phyloP scores from a whole-genome alignment of 2,113 vertebrate species.

The Urocolius indicus region DNA sequence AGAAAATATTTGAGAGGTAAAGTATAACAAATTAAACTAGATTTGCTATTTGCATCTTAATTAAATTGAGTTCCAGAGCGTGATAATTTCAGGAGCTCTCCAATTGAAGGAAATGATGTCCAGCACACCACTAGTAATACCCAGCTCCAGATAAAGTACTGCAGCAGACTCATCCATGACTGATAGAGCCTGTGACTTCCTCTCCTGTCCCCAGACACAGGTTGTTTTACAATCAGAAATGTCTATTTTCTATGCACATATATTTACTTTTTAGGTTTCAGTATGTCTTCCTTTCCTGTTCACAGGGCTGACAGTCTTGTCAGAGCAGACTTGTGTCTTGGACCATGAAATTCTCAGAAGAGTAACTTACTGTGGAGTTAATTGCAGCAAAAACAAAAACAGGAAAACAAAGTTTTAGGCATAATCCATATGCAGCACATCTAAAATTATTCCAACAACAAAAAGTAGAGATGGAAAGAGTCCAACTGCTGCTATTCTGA shows the following conservation, averaged over 20 bases:
- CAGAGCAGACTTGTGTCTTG: background rate
- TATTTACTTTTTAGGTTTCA: background rate
- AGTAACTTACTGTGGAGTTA: background rate
- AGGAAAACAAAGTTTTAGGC: background rate
- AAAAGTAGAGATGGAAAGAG: background rate
- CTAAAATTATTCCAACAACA: conserved; percentile 36
- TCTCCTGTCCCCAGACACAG: background rate
- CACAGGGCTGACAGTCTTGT: background rate
- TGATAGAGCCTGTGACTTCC: background rate
- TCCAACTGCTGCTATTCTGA: conserved; percentile 15
- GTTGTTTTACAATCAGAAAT: accelerated
- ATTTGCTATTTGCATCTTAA: background rate
- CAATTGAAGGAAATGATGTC: background rate
- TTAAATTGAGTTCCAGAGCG: background rate
- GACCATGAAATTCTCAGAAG: background rate
- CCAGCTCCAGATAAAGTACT: background rate
- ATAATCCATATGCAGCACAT: background rate
- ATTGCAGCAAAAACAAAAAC: background rate
- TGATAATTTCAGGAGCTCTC: background rate
- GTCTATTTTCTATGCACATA: accelerated
- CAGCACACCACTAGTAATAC: accelerated
- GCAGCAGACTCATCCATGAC: accelerated
- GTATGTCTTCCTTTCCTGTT: background rate
- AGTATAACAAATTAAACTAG: background rate
- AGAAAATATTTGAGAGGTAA: background rate